Conservation (phyloP, 2,888 invertebrate genomes). For the Autographa gamma region DNA sequence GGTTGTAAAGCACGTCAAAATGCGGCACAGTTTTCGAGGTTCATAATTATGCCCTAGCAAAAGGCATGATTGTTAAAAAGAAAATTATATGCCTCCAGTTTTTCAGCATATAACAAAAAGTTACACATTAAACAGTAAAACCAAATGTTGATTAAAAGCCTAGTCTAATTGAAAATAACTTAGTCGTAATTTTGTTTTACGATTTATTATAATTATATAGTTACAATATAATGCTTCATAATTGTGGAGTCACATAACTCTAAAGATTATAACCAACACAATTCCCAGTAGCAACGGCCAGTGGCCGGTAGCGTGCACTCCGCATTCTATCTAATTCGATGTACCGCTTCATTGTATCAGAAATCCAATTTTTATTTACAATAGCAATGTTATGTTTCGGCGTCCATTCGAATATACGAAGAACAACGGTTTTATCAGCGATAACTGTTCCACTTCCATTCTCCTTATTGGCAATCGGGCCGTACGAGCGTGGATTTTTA, state of each 20-base stretch:
- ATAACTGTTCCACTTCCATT: conserved; percentile 77
- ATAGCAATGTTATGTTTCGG: conserved; percentile 53
- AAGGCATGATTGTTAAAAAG: background rate
- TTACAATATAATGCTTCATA: background rate
- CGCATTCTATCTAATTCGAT: conserved; percentile 12
- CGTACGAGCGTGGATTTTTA: conserved; percentile 75
- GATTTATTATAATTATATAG: background rate
- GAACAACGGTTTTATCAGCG: conserved; percentile 70
- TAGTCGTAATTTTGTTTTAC: background rate
- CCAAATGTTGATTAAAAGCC: no score
- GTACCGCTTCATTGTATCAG: conserved; percentile 37
- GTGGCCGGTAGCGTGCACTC: conserved; percentile 13
- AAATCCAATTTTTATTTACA: conserved; percentile 57
- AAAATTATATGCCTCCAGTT: background rate
- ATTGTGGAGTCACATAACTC: conserved; percentile 9
- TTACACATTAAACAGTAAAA: background rate
- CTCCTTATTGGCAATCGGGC: conserved; percentile 80
- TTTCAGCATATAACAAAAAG: background rate
- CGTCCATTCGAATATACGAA: conserved; percentile 63
- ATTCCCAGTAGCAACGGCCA: conserved; percentile 20
- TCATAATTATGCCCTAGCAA: background rate
- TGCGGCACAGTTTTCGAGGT: background rate
- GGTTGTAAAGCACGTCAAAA: conserved; percentile 7
- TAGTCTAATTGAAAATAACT: no score
- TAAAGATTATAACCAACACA: conserved; percentile 36